A percentile compares a stretch with the other conserved stretches of the same genome.
phyloP scores from a whole-genome alignment of 2,888 invertebrate genomes.

The Thera britannica region DNA sequence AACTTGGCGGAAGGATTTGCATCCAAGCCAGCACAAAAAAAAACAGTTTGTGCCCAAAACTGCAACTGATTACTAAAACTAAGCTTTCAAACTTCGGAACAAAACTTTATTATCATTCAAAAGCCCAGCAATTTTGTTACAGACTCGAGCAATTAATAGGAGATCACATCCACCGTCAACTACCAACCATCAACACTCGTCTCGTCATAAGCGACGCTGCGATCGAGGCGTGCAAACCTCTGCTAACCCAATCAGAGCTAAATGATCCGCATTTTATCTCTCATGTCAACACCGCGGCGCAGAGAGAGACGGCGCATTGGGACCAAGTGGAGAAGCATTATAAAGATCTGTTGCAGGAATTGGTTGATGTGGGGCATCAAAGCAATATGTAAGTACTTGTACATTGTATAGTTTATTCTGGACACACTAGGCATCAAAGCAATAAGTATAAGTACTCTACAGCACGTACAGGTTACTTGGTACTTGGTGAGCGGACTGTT shows the following conservation, averaged over 20 bases:
- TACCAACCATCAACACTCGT: conserved; percentile 86
- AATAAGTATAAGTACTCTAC: too few species aligned
- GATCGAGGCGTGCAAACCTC: conserved; percentile 73
- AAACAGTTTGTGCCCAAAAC: too few species aligned
- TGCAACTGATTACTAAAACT: too few species aligned
- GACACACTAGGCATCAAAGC: too few species aligned
- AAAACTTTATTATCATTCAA: neutral
- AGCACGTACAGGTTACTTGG: too few species aligned
- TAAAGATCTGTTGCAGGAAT: conserved; percentile 80
- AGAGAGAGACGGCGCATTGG: conserved; percentile 67
- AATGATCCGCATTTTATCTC: conserved; percentile 54
- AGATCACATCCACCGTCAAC: conserved; percentile 84
- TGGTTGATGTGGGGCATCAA: conserved; percentile 77
- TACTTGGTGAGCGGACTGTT: too few species aligned
- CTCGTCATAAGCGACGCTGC: conserved; percentile 81
- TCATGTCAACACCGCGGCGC: conserved; percentile 58
- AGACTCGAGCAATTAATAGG: conserved; percentile 84
- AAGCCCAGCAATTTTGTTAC: conserved; percentile 15
- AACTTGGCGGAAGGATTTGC: too few species aligned
- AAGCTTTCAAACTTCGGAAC: too few species aligned
- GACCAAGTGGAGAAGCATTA: conserved; percentile 80
- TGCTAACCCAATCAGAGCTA: conserved; percentile 72
- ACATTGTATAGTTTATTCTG: too few species aligned
- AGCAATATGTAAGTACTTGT: conserved; percentile 68
- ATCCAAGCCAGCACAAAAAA: too few species aligned